Conservation (phyloP, 2,797 vertebrate species). For the Lepilemur septentrionalis region DNA sequence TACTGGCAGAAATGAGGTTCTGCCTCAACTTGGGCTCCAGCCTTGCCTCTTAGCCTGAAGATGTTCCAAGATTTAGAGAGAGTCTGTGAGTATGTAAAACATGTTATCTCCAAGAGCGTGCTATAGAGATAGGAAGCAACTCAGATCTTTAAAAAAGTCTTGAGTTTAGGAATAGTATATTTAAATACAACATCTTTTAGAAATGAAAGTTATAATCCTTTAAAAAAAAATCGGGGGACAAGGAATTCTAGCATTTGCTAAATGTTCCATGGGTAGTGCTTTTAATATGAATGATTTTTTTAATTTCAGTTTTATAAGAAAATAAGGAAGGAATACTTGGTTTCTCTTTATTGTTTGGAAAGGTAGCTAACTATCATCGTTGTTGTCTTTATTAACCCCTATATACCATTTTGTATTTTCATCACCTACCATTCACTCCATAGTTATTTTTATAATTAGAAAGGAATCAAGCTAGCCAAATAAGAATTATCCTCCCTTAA, state of each 20-base stretch:
- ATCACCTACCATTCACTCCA: not conserved
- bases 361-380: not conserved
- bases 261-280: not conserved
- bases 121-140: not conserved
- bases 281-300: not conserved
- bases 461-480: not conserved
- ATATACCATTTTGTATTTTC: not conserved
- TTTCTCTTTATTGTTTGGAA: slow-evolving; percentile 12
- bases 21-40: not conserved
- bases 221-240: not conserved
- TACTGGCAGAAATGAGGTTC: not conserved
- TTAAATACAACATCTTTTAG: not conserved
- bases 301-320: not conserved
- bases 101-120: not conserved
- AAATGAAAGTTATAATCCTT: not conserved
- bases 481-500: not conserved
- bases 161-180: not conserved
- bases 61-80: slow-evolving; percentile 11
- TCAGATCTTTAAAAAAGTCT: not conserved
- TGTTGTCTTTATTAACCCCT: not conserved
- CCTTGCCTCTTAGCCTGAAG: not conserved
- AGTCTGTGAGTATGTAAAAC: not conserved
- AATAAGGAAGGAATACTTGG: not conserved
- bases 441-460: not conserved
- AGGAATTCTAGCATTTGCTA: not conserved